These are phyloP conservation scores for Priocnemis perturbator DNA, from an alignment of 2,888 invertebrate species.

Conservation along the genomic window DNA sequence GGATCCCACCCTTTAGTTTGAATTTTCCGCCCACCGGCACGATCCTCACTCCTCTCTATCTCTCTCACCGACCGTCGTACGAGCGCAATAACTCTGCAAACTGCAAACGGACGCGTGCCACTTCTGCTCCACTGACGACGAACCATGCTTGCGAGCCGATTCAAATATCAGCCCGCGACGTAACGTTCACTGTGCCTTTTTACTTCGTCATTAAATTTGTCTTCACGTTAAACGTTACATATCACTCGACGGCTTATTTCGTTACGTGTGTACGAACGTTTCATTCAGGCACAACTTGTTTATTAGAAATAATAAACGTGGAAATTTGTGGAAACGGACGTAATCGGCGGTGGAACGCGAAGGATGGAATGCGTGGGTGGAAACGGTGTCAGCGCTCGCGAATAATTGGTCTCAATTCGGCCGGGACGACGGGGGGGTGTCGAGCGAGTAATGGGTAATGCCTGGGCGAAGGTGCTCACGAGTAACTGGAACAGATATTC, in stretches of 20 bases:
- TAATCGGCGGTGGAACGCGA: conserved; percentile 6
- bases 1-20: not conserved
- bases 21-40: conserved; percentile 7
- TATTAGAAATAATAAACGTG: not conserved
- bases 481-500: conserved; percentile 57
- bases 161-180: too few relatives aligned
- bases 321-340: conserved; percentile 29
- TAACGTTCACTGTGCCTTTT: too few relatives aligned
- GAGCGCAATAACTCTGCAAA: too few relatives aligned
- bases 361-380: not conserved
- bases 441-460: conserved; percentile 1
- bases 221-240: too few relatives aligned
- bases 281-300: too few relatives aligned
- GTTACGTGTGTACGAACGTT: too few relatives aligned
- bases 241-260: too few relatives aligned
- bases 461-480: conserved; percentile 37
- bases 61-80: too few relatives aligned
- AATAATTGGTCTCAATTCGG: conserved; percentile 46
- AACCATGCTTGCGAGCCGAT: too few relatives aligned
- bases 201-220: too few relatives aligned
- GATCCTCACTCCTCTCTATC: not conserved
- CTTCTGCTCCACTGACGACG: too few relatives aligned
- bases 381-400: conserved; percentile 32
- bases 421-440: conserved; percentile 12
- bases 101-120: too few relatives aligned